Conservation (phyloP, 1,140 invertebrate species). For the Meloidogyne hapla region DNA sequence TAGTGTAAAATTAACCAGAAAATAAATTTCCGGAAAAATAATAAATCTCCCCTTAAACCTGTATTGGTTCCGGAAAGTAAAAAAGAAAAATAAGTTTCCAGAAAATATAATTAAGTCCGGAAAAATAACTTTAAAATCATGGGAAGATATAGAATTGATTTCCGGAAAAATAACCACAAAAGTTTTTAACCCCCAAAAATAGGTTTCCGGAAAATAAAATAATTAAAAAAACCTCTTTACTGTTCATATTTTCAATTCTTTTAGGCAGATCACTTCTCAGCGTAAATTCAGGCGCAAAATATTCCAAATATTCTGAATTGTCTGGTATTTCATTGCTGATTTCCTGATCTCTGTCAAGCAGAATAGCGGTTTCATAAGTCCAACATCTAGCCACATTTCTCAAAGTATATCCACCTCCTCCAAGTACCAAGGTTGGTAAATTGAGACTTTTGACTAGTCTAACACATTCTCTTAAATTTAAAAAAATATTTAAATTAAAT, state of each 20-base stretch:
- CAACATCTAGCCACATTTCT: conserved; percentile 96
- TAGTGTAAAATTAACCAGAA: too few species aligned
- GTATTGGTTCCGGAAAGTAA: too few species aligned
- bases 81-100: too few species aligned
- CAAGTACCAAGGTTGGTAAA: conserved; percentile 87
- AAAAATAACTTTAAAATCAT: too few species aligned
- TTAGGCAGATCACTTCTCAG: conserved; percentile 83
- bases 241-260: conserved; percentile 85
- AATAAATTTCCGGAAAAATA: too few species aligned
- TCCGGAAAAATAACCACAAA: too few species aligned
- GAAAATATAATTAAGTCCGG: too few species aligned
- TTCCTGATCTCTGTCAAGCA: conserved; percentile 76
- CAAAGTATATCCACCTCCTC: conserved; percentile 88
- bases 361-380: conserved; percentile 95
- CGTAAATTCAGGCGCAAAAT: conserved; percentile 90
- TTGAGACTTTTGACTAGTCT: conserved; percentile 91
- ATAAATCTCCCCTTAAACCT: too few species aligned
- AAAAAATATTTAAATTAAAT: conserved; percentile 9
- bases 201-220: too few species aligned
- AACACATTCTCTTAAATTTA: conserved; percentile 77
- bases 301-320: conserved; percentile 84
- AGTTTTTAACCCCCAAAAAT: not conserved
- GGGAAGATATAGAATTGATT: too few species aligned
- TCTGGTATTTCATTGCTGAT: conserved; percentile 89
- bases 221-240: conserved; percentile 72